phyloP scores from a whole-genome alignment of 2,888 invertebrate species.

The Stenoptilia bipunctidactyla region DNA sequence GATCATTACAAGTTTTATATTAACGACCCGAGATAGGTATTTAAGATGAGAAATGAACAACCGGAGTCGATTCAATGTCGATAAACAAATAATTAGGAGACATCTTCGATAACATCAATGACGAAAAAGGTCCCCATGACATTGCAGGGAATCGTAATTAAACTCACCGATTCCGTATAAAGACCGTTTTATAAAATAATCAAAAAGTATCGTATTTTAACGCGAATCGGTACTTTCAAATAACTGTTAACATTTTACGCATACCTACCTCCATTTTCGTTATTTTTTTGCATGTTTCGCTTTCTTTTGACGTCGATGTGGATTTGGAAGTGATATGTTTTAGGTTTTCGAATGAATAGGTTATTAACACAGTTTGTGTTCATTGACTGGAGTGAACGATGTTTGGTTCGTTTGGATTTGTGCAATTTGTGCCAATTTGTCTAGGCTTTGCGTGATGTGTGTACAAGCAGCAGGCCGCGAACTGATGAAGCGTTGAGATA shows the following conservation, averaged over 20 bases:
- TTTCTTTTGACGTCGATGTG: not conserved
- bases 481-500: conserved; percentile 6
- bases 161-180: too few species aligned
- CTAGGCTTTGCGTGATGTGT: not conserved
- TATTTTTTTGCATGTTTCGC: not conserved
- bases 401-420: conserved; percentile 6
- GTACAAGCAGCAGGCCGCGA: not conserved
- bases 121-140: too few species aligned
- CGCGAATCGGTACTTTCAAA: conserved; percentile 6
- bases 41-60: conserved; percentile 17
- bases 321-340: conserved; percentile 1
- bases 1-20: conserved; percentile 28
- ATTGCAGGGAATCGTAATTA: too few species aligned
- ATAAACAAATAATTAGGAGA: too few species aligned
- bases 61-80: conserved; percentile 18
- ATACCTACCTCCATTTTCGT: not conserved
- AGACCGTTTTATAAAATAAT: too few species aligned
- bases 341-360: too few species aligned
- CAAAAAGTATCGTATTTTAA: conserved; percentile 14
- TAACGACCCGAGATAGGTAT: too few species aligned
- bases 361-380: too few species aligned
- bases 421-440: conserved; percentile 11
- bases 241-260: conserved; percentile 8
- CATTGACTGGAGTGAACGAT: too few species aligned
- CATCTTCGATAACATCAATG: too few species aligned